A percentile compares a stretch with the other conserved stretches of the same genome.
Conservation (phyloP, 2,888 invertebrate genomes). For the Pomacea canaliculata region DNA sequence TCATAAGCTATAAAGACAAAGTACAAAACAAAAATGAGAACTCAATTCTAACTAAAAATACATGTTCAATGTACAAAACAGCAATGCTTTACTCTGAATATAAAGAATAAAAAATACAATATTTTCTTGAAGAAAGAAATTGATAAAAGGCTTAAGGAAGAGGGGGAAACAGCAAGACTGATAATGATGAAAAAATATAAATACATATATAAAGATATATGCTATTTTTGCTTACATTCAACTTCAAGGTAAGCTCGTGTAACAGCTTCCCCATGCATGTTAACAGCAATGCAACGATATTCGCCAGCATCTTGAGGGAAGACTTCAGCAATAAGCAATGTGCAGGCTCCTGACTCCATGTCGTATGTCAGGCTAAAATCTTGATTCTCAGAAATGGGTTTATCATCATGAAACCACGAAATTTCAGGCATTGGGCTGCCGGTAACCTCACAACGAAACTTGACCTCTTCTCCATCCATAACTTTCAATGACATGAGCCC, state of each 20-base stretch:
- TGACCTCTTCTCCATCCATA: slow-evolving; percentile 93
- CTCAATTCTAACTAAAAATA: neutral
- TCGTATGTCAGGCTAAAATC: slow-evolving; percentile 63
- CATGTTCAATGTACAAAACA: no score
- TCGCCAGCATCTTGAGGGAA: slow-evolving; percentile 97
- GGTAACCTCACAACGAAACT: slow-evolving; percentile 71
- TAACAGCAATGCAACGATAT: slow-evolving; percentile 94
- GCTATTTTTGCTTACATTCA: slow-evolving; percentile 56
- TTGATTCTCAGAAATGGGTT: slow-evolving; percentile 69
- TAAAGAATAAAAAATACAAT: no score
- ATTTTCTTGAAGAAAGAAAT: no score
- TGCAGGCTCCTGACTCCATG: slow-evolving; percentile 70
- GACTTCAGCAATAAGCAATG: slow-evolving; percentile 93
- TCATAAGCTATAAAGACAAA: slow-evolving; percentile 81
- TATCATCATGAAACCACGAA: slow-evolving; percentile 91
- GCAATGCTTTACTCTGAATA: no score
- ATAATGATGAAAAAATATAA: no score
- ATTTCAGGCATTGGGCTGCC: slow-evolving; percentile 71
- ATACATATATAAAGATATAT: no score
- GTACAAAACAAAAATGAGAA: slow-evolving; percentile 5
- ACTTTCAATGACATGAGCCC: slow-evolving; percentile 81
- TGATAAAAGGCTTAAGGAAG: no score
- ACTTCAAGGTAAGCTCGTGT: slow-evolving; percentile 73
- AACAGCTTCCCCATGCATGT: slow-evolving; percentile 94
- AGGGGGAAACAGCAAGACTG: no score